Conservation (phyloP, 2,888 invertebrate genomes). For the Coecobrya sp. region DNA sequence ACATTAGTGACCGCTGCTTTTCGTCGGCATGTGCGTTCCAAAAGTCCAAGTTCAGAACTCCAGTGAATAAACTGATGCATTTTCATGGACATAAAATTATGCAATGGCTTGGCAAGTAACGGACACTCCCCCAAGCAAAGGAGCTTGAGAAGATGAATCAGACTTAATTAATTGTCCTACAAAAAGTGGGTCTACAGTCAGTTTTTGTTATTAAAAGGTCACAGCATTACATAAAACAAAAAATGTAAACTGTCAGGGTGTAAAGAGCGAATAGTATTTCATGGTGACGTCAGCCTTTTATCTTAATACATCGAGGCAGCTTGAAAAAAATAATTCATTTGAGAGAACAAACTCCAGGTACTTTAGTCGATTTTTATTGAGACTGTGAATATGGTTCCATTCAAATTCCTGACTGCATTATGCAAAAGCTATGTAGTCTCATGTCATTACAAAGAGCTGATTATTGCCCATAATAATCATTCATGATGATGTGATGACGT, state of each 20-base stretch:
- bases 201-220: too few relatives aligned
- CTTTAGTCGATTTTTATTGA: not conserved
- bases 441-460: slow-evolving; percentile 7
- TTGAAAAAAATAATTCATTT: not conserved
- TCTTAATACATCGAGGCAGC: too few relatives aligned
- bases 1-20: too few relatives aligned
- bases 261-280: too few relatives aligned
- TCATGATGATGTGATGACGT: slow-evolving; percentile 26
- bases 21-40: too few relatives aligned
- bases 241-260: too few relatives aligned
- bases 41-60: too few relatives aligned
- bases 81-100: not conserved
- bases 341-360: not conserved
- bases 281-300: too few relatives aligned
- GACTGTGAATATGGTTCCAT: not conserved
- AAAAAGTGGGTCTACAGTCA: too few relatives aligned
- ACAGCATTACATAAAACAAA: too few relatives aligned
- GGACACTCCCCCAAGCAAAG: not conserved
- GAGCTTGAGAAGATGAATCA: not conserved
- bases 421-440: not conserved
- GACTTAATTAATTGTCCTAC: not conserved
- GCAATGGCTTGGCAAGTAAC: not conserved
- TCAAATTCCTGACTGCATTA: not conserved
- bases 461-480: slow-evolving; percentile 7
- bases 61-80: not conserved